Evolutionary conservation across 2,888 invertebrate species (phyloP).

Genomic region (Syrista parreyssii): DNA sequence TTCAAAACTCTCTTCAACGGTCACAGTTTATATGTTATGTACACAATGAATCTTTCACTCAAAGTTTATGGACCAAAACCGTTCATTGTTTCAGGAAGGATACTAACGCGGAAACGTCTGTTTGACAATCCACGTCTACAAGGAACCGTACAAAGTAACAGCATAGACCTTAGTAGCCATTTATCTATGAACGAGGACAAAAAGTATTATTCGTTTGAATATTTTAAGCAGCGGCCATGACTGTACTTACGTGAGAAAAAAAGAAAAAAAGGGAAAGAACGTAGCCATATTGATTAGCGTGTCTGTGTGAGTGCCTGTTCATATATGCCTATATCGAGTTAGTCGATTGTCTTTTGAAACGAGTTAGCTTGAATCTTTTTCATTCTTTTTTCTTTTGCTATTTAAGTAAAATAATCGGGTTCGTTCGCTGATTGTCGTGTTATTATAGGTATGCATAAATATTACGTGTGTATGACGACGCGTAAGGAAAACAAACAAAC

Average conservation of each 20-base stretch:
- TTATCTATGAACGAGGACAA: conserved; percentile 40
- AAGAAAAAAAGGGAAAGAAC: conserved; percentile 26
- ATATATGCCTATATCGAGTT: conserved; percentile 31
- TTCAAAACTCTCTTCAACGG: not conserved
- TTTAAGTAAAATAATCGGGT: conserved; percentile 9
- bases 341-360: not conserved
- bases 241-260: conserved; percentile 48
- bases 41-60: not conserved
- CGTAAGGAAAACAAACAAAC: not conserved
- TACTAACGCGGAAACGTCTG: conserved; percentile 67
- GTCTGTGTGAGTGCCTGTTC: conserved; percentile 65
- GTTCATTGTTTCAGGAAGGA: conserved; percentile 61
- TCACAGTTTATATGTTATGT: not conserved
- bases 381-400: not conserved
- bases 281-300: conserved; percentile 63
- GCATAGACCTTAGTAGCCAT: conserved; percentile 55
- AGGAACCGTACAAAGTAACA: conserved; percentile 63
- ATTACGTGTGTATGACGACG: not conserved
- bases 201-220: conserved; percentile 32
- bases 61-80: not conserved
- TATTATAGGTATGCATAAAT: conserved; percentile 1
- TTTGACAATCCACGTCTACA: conserved; percentile 58
- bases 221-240: conserved; percentile 64
- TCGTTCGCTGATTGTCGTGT: conserved; percentile 16
- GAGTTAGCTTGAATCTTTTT: conserved; percentile 3